Percentiles rank a stretch among this genome's conserved stretches.
Evolutionary conservation across 2,113 vertebrate genomes (phyloP).

Genomic region (Tyto alba): DNA sequence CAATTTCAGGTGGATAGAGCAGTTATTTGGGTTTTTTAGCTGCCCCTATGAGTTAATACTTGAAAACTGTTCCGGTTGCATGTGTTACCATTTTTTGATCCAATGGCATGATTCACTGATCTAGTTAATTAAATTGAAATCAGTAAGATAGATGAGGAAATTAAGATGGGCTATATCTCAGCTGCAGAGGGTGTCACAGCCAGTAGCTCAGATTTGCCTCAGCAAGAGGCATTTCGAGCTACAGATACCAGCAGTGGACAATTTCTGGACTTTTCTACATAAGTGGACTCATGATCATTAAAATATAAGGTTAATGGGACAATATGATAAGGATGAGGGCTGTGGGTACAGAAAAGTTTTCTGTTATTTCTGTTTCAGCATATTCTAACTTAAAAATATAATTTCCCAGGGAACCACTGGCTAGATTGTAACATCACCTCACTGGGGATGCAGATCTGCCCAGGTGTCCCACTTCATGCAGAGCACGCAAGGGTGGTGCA

Average conservation of each 20-base stretch:
- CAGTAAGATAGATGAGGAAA: not conserved
- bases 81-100: not conserved
- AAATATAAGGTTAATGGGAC: not conserved
- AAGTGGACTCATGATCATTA: fast-evolving
- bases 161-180: not conserved
- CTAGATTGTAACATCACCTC: not conserved
- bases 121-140: not conserved
- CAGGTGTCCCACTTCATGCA: not conserved
- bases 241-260: fast-evolving
- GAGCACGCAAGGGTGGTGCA: not conserved
- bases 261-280: not conserved
- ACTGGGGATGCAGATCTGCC: not conserved
- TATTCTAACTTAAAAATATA: not conserved
- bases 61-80: not conserved
- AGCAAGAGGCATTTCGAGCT: not conserved
- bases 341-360: not conserved
- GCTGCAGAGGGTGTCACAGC: not conserved
- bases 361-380: not conserved
- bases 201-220: not conserved
- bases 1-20: not conserved
- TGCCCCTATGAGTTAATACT: not conserved
- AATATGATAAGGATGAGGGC: not conserved
- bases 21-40: not conserved
- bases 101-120: not conserved
- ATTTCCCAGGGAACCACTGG: not conserved